These are phyloP conservation scores for Agrochola circellaris DNA, from an alignment of 2,888 invertebrate genomes.

Conservation along the genomic window DNA sequence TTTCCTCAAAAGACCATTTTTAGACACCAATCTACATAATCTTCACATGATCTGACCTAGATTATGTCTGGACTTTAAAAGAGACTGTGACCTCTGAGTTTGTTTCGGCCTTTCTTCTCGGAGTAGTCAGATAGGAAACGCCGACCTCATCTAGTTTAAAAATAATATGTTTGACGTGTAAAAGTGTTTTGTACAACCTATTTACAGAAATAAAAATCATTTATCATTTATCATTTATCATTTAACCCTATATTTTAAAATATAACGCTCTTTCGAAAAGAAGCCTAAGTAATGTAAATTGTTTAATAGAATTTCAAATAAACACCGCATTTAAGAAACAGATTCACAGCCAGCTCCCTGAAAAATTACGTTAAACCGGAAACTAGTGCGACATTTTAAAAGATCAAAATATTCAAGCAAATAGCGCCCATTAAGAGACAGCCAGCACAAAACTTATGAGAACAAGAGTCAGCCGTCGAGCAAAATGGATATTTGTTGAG, in stretches of 20 bases:
- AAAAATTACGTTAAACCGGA: constrained; percentile 40
- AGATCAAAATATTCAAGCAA: constrained; percentile 58
- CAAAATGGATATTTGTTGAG: constrained; percentile 79
- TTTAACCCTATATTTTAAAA: neutral
- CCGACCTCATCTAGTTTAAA: too few relatives aligned
- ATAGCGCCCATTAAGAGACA: constrained; percentile 61
- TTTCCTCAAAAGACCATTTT: too few relatives aligned
- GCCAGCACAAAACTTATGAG: constrained; percentile 68
- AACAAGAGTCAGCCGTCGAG: constrained; percentile 66
- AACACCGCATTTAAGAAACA: constrained; percentile 27
- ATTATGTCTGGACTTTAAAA: too few relatives aligned
- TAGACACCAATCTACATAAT: too few relatives aligned
- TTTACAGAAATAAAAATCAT: too few relatives aligned
- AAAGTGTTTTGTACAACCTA: too few relatives aligned
- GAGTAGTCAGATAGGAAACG: too few relatives aligned
- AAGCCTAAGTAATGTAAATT: neutral
- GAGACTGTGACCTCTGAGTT: too few relatives aligned
- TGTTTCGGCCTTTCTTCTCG: too few relatives aligned
- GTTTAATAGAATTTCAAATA: constrained; percentile 14
- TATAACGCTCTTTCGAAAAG: neutral
- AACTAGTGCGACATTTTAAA: constrained; percentile 43
- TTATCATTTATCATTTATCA: too few relatives aligned
- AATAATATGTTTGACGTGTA: too few relatives aligned
- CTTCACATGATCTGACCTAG: too few relatives aligned
- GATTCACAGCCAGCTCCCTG: constrained; percentile 12